Evolutionary conservation across 2,113 vertebrate genomes (phyloP).

Genomic region (Paedocypris sp.): DNA sequence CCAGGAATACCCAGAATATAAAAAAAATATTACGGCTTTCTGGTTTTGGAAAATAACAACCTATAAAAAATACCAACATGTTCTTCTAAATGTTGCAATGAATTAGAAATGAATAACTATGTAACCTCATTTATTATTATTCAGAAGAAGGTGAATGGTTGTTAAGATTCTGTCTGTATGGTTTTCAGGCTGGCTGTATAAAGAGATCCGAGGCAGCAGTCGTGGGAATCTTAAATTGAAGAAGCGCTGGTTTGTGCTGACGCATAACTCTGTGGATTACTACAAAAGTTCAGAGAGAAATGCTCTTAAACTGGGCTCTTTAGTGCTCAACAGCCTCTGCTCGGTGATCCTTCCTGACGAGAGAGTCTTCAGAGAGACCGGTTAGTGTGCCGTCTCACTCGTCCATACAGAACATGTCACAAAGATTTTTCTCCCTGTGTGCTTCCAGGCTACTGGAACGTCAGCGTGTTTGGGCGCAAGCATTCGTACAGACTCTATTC

Average conservation of each 20-base stretch:
- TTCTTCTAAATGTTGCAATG: too few species aligned
- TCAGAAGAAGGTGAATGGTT: too few species aligned
- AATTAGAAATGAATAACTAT: too few species aligned
- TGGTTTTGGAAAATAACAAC: too few species aligned
- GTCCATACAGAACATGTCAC: neutral
- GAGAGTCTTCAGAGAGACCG: conserved; percentile 87
- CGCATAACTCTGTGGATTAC: conserved; percentile 93
- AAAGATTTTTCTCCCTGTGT: conserved; percentile 7
- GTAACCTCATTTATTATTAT: too few species aligned
- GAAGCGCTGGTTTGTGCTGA: conserved; percentile 96
- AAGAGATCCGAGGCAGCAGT: conserved; percentile 84
- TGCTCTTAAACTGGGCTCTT: conserved; percentile 78
- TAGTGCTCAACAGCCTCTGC: conserved; percentile 93
- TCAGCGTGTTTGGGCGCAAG: conserved; percentile 84
- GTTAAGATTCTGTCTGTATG: neutral
- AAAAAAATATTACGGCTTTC: too few species aligned
- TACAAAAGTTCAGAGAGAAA: conserved; percentile 91
- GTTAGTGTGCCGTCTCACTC: conserved; percentile 55
- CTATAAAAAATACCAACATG: too few species aligned
- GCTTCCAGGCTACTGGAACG: conserved; percentile 83
- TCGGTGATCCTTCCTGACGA: conserved; percentile 85
- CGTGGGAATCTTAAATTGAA: conserved; percentile 78
- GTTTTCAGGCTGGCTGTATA: conserved; percentile 84
- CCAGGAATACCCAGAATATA: too few species aligned
- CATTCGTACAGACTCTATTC: conserved; percentile 89